Conservation (phyloP, 1,140 invertebrate species). For the Choristoneura fumiferana region DNA sequence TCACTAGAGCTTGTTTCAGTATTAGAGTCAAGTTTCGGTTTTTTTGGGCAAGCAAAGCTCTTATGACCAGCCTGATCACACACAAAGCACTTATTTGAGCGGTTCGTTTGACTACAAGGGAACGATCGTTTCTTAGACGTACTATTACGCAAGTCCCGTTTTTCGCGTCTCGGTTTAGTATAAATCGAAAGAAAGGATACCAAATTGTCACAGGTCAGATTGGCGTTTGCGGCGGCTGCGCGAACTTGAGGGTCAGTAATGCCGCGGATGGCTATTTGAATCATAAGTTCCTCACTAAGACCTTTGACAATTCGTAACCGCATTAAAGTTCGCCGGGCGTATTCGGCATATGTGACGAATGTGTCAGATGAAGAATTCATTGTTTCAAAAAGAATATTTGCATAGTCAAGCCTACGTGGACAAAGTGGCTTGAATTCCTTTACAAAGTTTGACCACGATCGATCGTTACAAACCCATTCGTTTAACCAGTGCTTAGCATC, state of each 20-base stretch:
- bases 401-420: conserved; percentile 8
- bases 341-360: conserved; percentile 24
- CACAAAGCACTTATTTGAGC: too few relatives aligned
- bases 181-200: conserved; percentile 19
- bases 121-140: too few relatives aligned
- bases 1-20: too few relatives aligned
- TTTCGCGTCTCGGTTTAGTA: not conserved
- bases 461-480: conserved; percentile 27
- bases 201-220: not conserved
- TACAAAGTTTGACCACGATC: conserved; percentile 25
- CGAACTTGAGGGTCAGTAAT: conserved; percentile 13
- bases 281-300: not conserved
- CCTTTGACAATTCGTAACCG: conserved; percentile 5
- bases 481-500: conserved; percentile 24
- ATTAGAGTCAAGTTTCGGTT: too few relatives aligned
- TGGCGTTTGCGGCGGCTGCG: conserved; percentile 20
- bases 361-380: conserved; percentile 21
- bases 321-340: not conserved
- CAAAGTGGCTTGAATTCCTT: conserved; percentile 23
- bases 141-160: not conserved
- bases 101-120: too few relatives aligned
- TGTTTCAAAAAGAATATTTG: conserved; percentile 22
- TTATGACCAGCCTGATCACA: too few relatives aligned
- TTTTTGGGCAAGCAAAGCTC: too few relatives aligned
- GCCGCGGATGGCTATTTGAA: conserved; percentile 14